Conservation (phyloP, 2,888 invertebrate species). For the Nomada fabriciana region DNA sequence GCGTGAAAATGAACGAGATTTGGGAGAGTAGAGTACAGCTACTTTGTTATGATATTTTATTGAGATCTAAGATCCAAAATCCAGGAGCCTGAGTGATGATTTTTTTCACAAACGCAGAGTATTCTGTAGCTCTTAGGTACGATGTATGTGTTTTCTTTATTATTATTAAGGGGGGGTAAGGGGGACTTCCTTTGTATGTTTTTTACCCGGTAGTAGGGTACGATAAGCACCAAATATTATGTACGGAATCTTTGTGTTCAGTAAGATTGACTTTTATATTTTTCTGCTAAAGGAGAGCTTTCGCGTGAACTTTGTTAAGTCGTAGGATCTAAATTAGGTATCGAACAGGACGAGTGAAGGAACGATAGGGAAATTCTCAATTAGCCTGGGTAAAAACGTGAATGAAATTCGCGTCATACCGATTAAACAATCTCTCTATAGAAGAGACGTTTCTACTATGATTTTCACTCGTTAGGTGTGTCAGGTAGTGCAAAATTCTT, state of each 20-base stretch:
- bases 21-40: neutral
- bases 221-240: slow-evolving; percentile 63
- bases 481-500: slow-evolving; percentile 12
- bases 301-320: slow-evolving; percentile 31
- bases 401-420: slow-evolving; percentile 5
- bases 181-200: slow-evolving; percentile 34
- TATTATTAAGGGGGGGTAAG: neutral
- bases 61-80: slow-evolving; percentile 1
- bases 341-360: too few species aligned
- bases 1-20: neutral
- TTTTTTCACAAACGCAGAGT: slow-evolving; percentile 36
- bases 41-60: slow-evolving; percentile 48
- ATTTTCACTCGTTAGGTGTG: neutral
- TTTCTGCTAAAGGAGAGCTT: slow-evolving; percentile 36
- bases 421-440: neutral
- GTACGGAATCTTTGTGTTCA: slow-evolving; percentile 66
- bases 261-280: slow-evolving; percentile 63
- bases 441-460: neutral
- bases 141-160: neutral
- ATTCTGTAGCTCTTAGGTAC: slow-evolving; percentile 27
- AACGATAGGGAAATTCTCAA: neutral
- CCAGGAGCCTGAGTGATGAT: neutral
- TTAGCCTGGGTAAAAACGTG: neutral
- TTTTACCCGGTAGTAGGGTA: slow-evolving; percentile 51
- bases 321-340: slow-evolving; percentile 36